These are phyloP conservation scores for Geotrypetes seraphini DNA, from an alignment of 2,797 vertebrate species.

Conservation along the genomic window DNA sequence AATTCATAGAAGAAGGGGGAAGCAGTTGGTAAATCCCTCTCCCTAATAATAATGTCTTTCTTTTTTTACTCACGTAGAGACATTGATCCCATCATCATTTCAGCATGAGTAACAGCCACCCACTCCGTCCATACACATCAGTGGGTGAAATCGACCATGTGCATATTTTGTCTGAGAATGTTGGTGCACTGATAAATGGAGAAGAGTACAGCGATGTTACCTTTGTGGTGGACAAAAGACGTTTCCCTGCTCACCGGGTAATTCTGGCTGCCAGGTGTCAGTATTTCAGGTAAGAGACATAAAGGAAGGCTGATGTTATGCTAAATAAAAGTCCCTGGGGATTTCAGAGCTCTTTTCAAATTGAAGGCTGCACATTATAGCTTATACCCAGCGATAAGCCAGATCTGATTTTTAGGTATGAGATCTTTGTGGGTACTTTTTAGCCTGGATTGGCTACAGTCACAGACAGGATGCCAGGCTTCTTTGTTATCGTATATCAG, in stretches of 20 bases:
- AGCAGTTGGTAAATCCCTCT: background rate
- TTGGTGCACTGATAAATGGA: slow-evolving; percentile 81
- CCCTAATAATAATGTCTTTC: slow-evolving; percentile 1
- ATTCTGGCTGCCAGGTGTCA: slow-evolving; percentile 92
- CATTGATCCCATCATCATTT: slow-evolving; percentile 26
- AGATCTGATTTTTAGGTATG: too few relatives aligned
- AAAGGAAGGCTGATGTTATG: too few relatives aligned
- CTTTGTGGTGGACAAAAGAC: slow-evolving; percentile 90
- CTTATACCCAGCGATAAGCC: too few relatives aligned
- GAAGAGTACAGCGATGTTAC: slow-evolving; percentile 96
- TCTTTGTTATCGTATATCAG: too few relatives aligned
- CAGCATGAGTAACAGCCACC: slow-evolving; percentile 93
- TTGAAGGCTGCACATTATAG: too few relatives aligned
- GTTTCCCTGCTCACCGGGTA: slow-evolving; percentile 87
- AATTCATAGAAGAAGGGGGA: too few relatives aligned
- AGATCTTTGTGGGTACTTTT: too few relatives aligned
- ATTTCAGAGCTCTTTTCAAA: too few relatives aligned
- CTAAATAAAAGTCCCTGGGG: too few relatives aligned
- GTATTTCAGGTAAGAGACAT: slow-evolving; percentile 96
- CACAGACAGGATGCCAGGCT: too few relatives aligned
- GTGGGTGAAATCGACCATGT: slow-evolving; percentile 94
- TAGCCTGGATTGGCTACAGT: too few relatives aligned
- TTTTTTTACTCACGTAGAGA: slow-evolving; percentile 22
- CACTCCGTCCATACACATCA: slow-evolving; percentile 78
- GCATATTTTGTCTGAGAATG: slow-evolving; percentile 91